A percentile compares a stretch with the other conserved stretches of the same genome.
These are phyloP conservation scores for Ascaphus truei DNA, from an alignment of 2,113 vertebrate species.

Conservation along the genomic window DNA sequence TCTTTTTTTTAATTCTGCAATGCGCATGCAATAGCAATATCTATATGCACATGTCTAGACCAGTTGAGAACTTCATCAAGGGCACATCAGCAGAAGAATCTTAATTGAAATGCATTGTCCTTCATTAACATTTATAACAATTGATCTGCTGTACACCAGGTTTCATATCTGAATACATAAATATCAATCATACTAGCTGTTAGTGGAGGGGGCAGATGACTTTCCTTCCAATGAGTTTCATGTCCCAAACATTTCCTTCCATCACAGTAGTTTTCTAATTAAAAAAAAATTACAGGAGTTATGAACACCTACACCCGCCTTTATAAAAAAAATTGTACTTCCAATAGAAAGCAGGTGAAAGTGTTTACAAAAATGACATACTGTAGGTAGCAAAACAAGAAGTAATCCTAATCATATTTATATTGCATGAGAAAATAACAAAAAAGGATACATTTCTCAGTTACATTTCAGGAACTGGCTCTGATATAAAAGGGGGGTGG, in stretches of 20 bases:
- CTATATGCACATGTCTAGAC: constrained; percentile 6
- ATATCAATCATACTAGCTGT: not conserved
- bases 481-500: too few species aligned
- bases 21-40: not conserved
- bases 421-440: too few species aligned
- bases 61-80: not conserved
- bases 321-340: too few species aligned
- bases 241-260: not conserved
- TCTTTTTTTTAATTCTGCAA: not conserved
- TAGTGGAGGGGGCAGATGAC: not conserved
- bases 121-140: constrained; percentile 18
- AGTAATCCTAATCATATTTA: too few species aligned
- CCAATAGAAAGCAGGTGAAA: too few species aligned
- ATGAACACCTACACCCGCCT: not conserved
- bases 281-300: not conserved
- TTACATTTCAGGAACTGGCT: too few species aligned
- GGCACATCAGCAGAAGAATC: not conserved
- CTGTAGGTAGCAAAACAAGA: not conserved
- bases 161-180: not conserved
- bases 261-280: not conserved
- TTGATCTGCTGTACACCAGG: not conserved
- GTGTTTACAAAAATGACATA: not conserved
- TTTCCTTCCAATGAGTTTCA: not conserved
- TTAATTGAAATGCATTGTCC: constrained; percentile 21
- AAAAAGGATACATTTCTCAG: not conserved